phyloP scores from a whole-genome alignment of 2,113 vertebrate genomes.

The Mirounga angustirostris region DNA sequence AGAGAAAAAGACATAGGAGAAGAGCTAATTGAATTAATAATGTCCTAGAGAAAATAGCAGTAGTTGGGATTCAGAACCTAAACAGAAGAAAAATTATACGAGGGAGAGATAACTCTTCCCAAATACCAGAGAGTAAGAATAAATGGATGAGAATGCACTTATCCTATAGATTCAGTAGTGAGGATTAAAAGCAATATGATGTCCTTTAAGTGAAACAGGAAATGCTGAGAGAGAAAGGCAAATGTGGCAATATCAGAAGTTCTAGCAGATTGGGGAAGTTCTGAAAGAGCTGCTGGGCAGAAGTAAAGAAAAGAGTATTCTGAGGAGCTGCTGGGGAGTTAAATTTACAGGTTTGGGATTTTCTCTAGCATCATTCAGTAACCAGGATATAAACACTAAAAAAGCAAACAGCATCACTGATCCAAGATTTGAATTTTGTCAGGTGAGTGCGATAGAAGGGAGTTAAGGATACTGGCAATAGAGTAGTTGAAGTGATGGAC shows the following conservation, averaged over 20 bases:
- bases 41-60: not conserved
- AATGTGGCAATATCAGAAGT: not conserved
- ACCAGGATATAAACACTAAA: slow-evolving; percentile 2
- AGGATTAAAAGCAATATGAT: not conserved
- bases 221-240: not conserved
- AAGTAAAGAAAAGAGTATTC: not conserved
- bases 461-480: not conserved
- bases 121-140: not conserved
- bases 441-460: not conserved
- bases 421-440: slow-evolving; percentile 1
- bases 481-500: not conserved
- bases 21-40: not conserved
- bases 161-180: not conserved
- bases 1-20: not conserved
- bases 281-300: not conserved
- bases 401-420: not conserved
- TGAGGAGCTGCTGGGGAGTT: not conserved
- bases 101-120: not conserved
- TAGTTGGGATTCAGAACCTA: not conserved
- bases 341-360: not conserved
- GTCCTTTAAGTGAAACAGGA: not conserved
- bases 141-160: not conserved
- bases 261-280: not conserved
- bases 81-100: not conserved
- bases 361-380: not conserved